Conservation (phyloP, 2,888 invertebrate genomes). For the Folsomia manolachei region DNA sequence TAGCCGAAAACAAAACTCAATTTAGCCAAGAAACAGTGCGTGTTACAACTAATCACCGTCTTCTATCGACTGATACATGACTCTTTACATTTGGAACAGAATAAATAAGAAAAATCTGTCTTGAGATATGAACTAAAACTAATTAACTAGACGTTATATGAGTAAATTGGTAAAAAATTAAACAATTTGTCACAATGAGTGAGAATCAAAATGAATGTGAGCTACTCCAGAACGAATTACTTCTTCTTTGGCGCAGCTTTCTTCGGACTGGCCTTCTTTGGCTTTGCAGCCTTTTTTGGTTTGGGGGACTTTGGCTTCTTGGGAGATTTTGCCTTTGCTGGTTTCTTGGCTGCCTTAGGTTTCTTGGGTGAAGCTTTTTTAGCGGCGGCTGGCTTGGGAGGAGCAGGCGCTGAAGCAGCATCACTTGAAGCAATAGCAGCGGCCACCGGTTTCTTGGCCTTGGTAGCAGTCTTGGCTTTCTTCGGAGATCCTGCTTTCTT, state of each 20-base stretch:
- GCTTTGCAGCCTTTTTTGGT: slow-evolving; percentile 29
- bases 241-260: slow-evolving; percentile 42
- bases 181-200: too few relatives aligned
- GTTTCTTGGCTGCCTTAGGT: slow-evolving; percentile 13
- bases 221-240: too few relatives aligned
- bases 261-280: slow-evolving; percentile 26
- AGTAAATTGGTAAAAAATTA: too few relatives aligned
- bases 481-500: slow-evolving; percentile 25
- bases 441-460: slow-evolving; percentile 23
- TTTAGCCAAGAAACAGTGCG: too few relatives aligned
- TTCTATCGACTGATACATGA: too few relatives aligned
- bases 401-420: slow-evolving; percentile 12
- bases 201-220: too few relatives aligned
- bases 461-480: slow-evolving; percentile 23
- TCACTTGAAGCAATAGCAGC: slow-evolving; percentile 17
- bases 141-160: too few relatives aligned
- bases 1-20: too few relatives aligned
- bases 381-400: slow-evolving; percentile 31
- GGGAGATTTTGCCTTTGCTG: slow-evolving; percentile 28
- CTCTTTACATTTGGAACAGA: too few relatives aligned
- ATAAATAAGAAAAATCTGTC: too few relatives aligned
- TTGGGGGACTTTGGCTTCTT: slow-evolving; percentile 29
- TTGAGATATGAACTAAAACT: too few relatives aligned
- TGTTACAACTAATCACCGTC: too few relatives aligned
- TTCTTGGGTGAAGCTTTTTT: slow-evolving; percentile 32